These are phyloP conservation scores for Zaprionus tsacasi DNA, from an alignment of 1,140 invertebrate species.

Conservation along the genomic window DNA sequence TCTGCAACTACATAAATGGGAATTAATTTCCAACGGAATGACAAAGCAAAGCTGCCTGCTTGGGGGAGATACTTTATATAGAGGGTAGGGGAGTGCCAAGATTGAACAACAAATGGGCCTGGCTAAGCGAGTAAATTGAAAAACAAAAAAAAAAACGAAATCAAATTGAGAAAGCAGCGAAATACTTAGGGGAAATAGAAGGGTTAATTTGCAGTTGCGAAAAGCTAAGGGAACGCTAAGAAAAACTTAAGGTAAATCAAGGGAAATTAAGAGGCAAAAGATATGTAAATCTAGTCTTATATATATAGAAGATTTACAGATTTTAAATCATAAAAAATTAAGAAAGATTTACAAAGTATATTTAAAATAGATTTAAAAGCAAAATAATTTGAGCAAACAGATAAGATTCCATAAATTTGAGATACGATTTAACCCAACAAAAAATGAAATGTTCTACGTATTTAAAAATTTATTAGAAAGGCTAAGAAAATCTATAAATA, in stretches of 20 bases:
- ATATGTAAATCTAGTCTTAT: not conserved
- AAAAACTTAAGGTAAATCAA: not conserved
- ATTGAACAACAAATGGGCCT: slow-evolving; percentile 58
- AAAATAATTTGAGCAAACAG: too few species aligned
- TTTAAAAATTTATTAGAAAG: too few species aligned
- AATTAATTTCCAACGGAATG: slow-evolving; percentile 72
- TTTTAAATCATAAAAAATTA: not conserved
- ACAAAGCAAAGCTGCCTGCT: slow-evolving; percentile 50
- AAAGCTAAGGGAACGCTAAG: not conserved
- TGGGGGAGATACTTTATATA: too few species aligned
- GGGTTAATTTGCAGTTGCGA: slow-evolving; percentile 10
- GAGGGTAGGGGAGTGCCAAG: not conserved
- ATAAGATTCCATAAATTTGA: too few species aligned
- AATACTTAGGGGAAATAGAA: not conserved
- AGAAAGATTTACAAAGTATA: too few species aligned
- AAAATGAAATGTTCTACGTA: too few species aligned
- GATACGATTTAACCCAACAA: too few species aligned
- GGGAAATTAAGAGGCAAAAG: not conserved
- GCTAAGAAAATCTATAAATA: too few species aligned
- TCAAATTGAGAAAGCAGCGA: slow-evolving; percentile 10
- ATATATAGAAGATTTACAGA: not conserved
- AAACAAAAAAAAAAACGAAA: slow-evolving; percentile 4
- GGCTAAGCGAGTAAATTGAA: slow-evolving; percentile 29
- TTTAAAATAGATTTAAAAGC: too few species aligned
- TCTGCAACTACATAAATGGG: slow-evolving; percentile 60